A percentile compares a stretch with the other conserved stretches of the same genome.
phyloP scores from a whole-genome alignment of 2,113 vertebrate genomes.

The Anguilla japonica region DNA sequence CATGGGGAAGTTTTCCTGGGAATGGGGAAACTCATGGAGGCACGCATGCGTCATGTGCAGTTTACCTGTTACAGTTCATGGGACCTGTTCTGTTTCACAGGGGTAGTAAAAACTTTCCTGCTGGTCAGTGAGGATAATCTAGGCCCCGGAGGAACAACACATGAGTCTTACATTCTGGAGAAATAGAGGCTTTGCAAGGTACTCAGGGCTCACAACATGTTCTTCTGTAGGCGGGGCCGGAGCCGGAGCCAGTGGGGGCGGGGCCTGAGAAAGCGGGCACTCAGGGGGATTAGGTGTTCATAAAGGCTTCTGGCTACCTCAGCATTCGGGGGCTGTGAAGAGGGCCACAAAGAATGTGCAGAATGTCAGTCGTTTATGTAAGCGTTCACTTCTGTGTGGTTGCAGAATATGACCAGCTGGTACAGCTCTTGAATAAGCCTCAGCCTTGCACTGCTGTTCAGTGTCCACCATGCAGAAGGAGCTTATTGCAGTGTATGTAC shows the following conservation, averaged over 20 bases:
- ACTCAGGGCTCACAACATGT: not conserved
- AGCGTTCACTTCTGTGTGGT: not conserved
- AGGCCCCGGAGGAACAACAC: not conserved
- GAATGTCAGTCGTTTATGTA: constrained; percentile 20
- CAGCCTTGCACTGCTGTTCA: not conserved
- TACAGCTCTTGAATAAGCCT: not conserved
- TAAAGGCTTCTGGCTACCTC: constrained; percentile 18
- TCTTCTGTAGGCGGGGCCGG: not conserved
- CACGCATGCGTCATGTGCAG: no score
- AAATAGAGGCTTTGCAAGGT: not conserved
- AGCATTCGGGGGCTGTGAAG: constrained; percentile 9
- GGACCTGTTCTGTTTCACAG: not conserved
- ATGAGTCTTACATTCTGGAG: not conserved
- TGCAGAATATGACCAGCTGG: not conserved
- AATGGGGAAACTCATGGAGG: no score
- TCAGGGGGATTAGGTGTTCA: constrained; percentile 19
- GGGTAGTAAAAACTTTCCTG: not conserved
- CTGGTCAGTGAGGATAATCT: not conserved
- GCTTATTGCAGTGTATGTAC: not conserved
- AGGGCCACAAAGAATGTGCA: constrained; percentile 9
- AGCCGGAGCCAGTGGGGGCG: not conserved
- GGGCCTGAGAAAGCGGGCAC: not conserved
- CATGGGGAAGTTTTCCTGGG: not conserved
- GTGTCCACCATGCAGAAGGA: not conserved
- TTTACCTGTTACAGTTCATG: not conserved